A percentile compares a stretch with the other conserved stretches of the same genome.
Evolutionary conservation across 2,888 invertebrate species (phyloP).

Genomic region (Euspilapteryx auroguttella): DNA sequence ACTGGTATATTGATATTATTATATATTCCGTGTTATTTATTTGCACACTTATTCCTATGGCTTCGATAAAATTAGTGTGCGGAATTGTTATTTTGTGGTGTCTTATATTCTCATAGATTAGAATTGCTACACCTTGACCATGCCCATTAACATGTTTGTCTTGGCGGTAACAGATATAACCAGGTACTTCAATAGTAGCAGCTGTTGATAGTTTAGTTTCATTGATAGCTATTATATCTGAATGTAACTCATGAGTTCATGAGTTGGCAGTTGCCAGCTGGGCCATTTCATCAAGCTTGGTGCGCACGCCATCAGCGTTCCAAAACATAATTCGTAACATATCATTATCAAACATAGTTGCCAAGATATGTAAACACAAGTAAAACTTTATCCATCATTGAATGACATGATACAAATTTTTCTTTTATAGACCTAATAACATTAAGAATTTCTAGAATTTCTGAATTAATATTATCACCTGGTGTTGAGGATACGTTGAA

Average conservation of each 20-base stretch:
- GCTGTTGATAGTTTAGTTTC: not conserved
- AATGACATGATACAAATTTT: not conserved
- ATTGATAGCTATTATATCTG: not conserved
- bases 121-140: too few relatives aligned
- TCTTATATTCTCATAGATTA: not conserved
- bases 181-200: not conserved
- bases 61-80: not conserved
- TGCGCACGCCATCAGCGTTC: too few relatives aligned
- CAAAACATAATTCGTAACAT: not conserved
- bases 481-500: not conserved
- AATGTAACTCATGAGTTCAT: too few relatives aligned
- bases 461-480: not conserved
- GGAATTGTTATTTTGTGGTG: not conserved
- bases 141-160: too few relatives aligned
- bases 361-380: not conserved
- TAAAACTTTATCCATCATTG: too few relatives aligned
- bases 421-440: not conserved
- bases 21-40: not conserved
- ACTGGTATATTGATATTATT: too few relatives aligned
- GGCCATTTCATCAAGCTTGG: not conserved
- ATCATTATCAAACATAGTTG: not conserved
- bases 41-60: not conserved
- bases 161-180: not conserved
- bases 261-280: not conserved
- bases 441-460: not conserved